Base-by-base conservation (phyloP, 2,888 invertebrate species). In the Leptarthrus brevirostris region DNA sequence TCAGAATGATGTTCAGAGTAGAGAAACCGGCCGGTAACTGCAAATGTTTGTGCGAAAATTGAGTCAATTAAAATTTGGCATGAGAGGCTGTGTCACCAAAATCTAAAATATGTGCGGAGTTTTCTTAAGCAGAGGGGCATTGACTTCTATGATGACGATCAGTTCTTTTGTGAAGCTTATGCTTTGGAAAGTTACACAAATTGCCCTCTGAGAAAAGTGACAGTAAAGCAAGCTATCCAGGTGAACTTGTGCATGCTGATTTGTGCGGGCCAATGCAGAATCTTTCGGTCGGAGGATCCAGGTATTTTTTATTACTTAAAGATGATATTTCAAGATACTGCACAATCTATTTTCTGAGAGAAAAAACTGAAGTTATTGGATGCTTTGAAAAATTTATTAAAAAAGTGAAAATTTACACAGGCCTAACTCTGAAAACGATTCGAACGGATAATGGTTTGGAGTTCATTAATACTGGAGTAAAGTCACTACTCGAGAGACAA, bases 11-110 rank as follows among this genome's bases (percentile, higher is more conserved):
- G 26, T 26, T 54, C n/a, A 54, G 24, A 54, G 24, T 22, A n/a
- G 24, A n/a, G 12, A 22, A 54, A 20, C 18, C 14, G n/a, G n/a
- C n/a, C n/a, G 3, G 20, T 20, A 5, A 6, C 16, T 12, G 1
- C 12, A 26, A 54, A 54, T 54, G 26, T 54, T 10, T 12, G 24
- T 1, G 14, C 12, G 54, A 54, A 54, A 24, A n/a, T 12, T 22
- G 54, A 54, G 26, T 12, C 54, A 3, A 4, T 54, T n/a, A 3
- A 18, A 24, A 6, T 76, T 2, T 80, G 79, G 80, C 79, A 80
- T 74, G 78, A 78, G 52, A 22, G 78, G 8, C 34, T 80, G 16
- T 76, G 74, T 4, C 79, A 79, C 36, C 80, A 79, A 74, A 76
- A 77, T 30, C 69, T 77, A 22, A 36, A 18, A 3, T 76, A 79